phyloP scores from a whole-genome alignment of 2,888 invertebrate genomes.

The Drosophila mayaguana region DNA sequence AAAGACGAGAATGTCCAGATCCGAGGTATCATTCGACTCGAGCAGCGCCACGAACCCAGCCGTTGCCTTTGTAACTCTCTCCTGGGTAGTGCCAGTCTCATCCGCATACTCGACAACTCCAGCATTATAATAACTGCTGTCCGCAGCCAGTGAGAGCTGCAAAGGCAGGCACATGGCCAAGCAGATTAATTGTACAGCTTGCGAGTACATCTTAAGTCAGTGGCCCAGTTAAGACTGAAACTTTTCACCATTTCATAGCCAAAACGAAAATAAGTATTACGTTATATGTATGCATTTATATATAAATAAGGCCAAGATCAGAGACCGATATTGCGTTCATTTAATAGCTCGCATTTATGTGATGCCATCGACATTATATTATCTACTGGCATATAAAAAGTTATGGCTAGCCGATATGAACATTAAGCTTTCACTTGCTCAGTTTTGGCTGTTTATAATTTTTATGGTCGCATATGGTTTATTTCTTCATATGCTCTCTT shows the following conservation, averaged over 20 bases:
- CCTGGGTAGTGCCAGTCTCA: slow-evolving; percentile 54
- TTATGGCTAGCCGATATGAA: not conserved
- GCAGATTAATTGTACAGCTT: not conserved
- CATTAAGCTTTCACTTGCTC: not conserved
- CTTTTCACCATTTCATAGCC: not conserved
- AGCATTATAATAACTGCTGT: slow-evolving; percentile 86
- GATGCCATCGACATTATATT: not conserved
- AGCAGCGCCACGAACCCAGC: slow-evolving; percentile 69
- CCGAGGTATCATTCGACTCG: slow-evolving; percentile 60
- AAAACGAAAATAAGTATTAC: slow-evolving; percentile 18
- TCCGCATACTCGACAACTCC: slow-evolving; percentile 88
- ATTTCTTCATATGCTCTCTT: not conserved
- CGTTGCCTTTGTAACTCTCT: slow-evolving; percentile 52
- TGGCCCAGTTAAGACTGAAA: slow-evolving; percentile 29
- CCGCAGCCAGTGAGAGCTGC: slow-evolving; percentile 67
- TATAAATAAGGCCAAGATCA: not conserved
- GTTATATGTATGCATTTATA: not conserved
- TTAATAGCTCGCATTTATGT: not conserved
- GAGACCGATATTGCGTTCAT: not conserved
- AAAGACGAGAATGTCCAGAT: slow-evolving; percentile 91
- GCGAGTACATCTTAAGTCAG: slow-evolving; percentile 29
- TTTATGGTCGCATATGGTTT: not conserved
- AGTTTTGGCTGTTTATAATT: not conserved
- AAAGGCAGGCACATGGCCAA: slow-evolving; percentile 1
- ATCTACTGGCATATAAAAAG: not conserved